These are phyloP conservation scores for Oceanites oceanicus DNA, from an alignment of 2,113 vertebrate species.

Conservation along the genomic window DNA sequence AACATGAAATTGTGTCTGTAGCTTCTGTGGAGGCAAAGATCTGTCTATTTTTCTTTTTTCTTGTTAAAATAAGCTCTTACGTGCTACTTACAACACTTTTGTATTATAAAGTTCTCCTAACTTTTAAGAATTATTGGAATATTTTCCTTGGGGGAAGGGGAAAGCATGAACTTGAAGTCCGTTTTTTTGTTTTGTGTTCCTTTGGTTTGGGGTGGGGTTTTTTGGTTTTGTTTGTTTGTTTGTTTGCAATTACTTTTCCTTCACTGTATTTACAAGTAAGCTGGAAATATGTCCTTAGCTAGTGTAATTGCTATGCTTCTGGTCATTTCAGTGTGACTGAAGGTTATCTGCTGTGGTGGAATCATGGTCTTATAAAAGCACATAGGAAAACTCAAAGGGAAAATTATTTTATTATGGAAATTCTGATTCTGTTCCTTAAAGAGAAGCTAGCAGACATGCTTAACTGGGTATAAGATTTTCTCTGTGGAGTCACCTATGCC, in stretches of 20 bases:
- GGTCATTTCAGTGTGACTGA: neutral
- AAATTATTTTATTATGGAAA: slow-evolving; percentile 9
- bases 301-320: neutral
- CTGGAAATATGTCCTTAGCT: neutral
- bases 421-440: neutral
- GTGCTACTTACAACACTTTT: neutral
- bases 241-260: neutral
- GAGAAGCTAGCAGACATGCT: neutral
- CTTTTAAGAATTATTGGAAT: neutral
- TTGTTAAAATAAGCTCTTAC: neutral
- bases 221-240: too few species aligned
- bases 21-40: neutral
- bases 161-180: neutral
- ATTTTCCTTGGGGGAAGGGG: neutral
- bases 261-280: neutral
- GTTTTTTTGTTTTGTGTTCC: neutral
- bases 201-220: neutral
- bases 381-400: neutral
- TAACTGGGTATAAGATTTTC: slow-evolving; percentile 13
- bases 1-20: neutral
- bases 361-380: neutral
- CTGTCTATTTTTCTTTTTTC: neutral
- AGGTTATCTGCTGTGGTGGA: neutral
- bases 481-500: neutral
- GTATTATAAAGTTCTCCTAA: neutral